Percentiles rank a stretch among this genome's conserved stretches.
phyloP scores from a whole-genome alignment of 2,113 vertebrate genomes.

The Nesospiza acunhae region DNA sequence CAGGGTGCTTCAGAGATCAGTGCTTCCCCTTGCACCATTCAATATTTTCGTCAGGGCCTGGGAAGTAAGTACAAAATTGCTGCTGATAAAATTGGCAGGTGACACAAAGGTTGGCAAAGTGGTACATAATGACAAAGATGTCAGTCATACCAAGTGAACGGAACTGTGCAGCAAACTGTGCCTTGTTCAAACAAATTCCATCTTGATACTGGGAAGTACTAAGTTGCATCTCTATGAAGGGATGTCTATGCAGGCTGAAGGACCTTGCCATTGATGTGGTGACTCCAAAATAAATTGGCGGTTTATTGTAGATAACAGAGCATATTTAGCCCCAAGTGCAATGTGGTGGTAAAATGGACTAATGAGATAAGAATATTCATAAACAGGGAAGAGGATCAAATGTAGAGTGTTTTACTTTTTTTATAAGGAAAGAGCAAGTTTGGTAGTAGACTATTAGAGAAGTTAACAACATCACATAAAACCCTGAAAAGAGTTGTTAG shows the following conservation, averaged over 20 bases:
- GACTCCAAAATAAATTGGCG: not conserved
- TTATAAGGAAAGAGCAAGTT: not conserved
- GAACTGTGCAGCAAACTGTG: not conserved
- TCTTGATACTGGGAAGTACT: not conserved
- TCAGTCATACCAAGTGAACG: conserved; percentile 3
- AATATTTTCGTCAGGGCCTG: conserved; percentile 33
- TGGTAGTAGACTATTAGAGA: not conserved
- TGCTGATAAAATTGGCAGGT: conserved; percentile 36
- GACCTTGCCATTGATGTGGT: not conserved
- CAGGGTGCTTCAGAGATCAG: not conserved
- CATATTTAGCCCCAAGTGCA: not conserved
- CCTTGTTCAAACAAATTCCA: not conserved
- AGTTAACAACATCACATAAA: not conserved
- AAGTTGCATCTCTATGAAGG: not conserved
- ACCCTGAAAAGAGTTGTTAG: not conserved
- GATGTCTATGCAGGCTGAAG: not conserved
- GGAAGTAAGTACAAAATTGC: conserved; percentile 42
- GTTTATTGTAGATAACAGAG: not conserved
- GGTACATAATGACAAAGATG: not conserved
- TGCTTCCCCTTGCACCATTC: not conserved
- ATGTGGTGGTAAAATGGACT: not conserved
- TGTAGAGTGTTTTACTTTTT: not conserved
- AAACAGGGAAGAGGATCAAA: not conserved
- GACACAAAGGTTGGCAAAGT: conserved; percentile 45
- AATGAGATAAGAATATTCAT: not conserved